These are phyloP conservation scores for Acanthornis magna DNA, from an alignment of 2,797 vertebrate genomes.

Conservation along the genomic window DNA sequence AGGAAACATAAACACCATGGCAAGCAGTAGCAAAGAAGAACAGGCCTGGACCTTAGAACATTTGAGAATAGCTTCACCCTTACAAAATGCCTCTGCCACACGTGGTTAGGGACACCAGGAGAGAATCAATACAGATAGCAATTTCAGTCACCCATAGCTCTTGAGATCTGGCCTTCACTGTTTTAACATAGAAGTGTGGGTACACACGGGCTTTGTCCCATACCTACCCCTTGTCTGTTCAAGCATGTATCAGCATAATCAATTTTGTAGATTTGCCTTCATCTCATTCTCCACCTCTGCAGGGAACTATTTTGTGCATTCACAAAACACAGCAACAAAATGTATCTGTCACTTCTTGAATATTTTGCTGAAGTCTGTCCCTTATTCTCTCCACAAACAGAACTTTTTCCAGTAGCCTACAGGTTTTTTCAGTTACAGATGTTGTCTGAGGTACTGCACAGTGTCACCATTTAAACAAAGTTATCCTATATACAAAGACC, in stretches of 20 bases:
- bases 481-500: neutral
- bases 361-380: neutral
- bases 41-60: neutral
- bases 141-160: neutral
- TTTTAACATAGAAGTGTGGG: neutral
- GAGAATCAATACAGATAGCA: neutral
- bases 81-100: neutral
- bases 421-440: neutral
- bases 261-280: neutral
- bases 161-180: neutral
- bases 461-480: neutral
- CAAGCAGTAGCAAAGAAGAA: neutral
- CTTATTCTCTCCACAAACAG: neutral
- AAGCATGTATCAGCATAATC: neutral
- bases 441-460: neutral
- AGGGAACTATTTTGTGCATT: neutral
- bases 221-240: neutral
- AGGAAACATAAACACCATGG: neutral
- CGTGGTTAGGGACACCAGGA: fast-evolving
- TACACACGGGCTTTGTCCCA: neutral
- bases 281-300: neutral
- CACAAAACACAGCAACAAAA: neutral
- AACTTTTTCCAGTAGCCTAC: neutral
- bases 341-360: neutral
- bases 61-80: neutral